Percentiles rank a stretch among this genome's conserved stretches.
phyloP scores from a whole-genome alignment of 2,888 invertebrate genomes.

The Hirtodrosophila duncani region DNA sequence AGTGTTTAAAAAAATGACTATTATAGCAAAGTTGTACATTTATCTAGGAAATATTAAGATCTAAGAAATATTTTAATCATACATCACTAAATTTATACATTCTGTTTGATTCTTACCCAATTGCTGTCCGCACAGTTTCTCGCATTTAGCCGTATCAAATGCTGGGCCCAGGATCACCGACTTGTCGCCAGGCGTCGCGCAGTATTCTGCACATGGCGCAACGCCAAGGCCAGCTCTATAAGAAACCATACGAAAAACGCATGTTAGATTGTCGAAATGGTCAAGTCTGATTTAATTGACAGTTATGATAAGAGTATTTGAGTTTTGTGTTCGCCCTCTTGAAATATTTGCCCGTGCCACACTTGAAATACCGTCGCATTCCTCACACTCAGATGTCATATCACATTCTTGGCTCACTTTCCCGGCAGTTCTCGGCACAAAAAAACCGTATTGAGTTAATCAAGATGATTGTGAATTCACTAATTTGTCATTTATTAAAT shows the following conservation, averaged over 20 bases:
- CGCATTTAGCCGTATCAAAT: slow-evolving; percentile 79
- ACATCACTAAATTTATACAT: too few relatives aligned
- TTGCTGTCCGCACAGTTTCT: slow-evolving; percentile 81
- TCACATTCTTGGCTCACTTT: neutral
- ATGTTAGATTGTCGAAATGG: neutral
- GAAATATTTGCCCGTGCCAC: too few relatives aligned
- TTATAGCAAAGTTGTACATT: too few relatives aligned
- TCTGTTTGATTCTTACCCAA: slow-evolving; percentile 78
- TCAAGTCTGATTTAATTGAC: slow-evolving; percentile 1
- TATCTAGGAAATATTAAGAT: neutral
- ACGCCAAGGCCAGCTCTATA: slow-evolving; percentile 77
- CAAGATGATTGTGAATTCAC: too few relatives aligned
- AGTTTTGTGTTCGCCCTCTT: too few relatives aligned
- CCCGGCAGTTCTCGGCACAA: too few relatives aligned
- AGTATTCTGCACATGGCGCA: slow-evolving; percentile 64
- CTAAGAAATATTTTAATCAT: too few relatives aligned
- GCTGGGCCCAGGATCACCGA: slow-evolving; percentile 41
- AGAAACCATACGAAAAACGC: neutral
- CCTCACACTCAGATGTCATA: slow-evolving; percentile 7
- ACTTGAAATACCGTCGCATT: slow-evolving; percentile 19
- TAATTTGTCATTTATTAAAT: too few relatives aligned
- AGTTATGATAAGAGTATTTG: slow-evolving; percentile 3
- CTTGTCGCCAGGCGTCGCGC: slow-evolving; percentile 46
- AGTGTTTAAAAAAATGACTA: too few relatives aligned
- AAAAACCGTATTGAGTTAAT: too few relatives aligned